Percentiles rank a stretch among this genome's conserved stretches.
phyloP scores from a whole-genome alignment of 2,888 invertebrate genomes.

The Coenonympha arcania region DNA sequence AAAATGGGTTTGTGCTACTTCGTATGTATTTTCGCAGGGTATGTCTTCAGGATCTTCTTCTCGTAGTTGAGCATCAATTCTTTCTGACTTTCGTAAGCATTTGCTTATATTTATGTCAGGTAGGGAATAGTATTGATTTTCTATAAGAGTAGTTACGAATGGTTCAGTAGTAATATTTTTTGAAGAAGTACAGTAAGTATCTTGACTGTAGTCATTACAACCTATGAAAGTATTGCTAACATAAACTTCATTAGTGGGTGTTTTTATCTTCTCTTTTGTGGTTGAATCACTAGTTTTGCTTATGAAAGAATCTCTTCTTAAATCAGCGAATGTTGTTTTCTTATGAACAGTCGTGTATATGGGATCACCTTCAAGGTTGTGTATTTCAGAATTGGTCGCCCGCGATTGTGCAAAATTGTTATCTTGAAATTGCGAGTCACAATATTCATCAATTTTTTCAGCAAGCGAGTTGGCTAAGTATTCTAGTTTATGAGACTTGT shows the following conservation, averaged over 20 bases:
- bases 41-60: conserved; percentile 65
- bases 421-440: conserved; percentile 65
- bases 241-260: conserved; percentile 54
- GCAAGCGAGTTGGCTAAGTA: conserved; percentile 68
- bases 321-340: conserved; percentile 73
- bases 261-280: conserved; percentile 50
- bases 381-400: conserved; percentile 41
- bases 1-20: conserved; percentile 63
- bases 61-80: conserved; percentile 80
- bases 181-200: conserved; percentile 55
- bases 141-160: conserved; percentile 69
- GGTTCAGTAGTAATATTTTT: conserved; percentile 70
- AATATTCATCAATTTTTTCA: conserved; percentile 71
- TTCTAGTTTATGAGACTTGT: conserved; percentile 67
- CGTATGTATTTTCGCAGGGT: conserved; percentile 62
- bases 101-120: conserved; percentile 81
- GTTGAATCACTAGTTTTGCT: conserved; percentile 45
- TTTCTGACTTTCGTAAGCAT: conserved; percentile 80
- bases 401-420: conserved; percentile 46
- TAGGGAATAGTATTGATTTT: conserved; percentile 81
- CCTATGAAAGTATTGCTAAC: conserved; percentile 61
- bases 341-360: conserved; percentile 67
- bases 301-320: conserved; percentile 53
- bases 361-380: conserved; percentile 50
- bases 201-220: conserved; percentile 55